These are phyloP conservation scores for Dysdera silvatica DNA, from an alignment of 1,140 invertebrate genomes.

Conservation along the genomic window DNA sequence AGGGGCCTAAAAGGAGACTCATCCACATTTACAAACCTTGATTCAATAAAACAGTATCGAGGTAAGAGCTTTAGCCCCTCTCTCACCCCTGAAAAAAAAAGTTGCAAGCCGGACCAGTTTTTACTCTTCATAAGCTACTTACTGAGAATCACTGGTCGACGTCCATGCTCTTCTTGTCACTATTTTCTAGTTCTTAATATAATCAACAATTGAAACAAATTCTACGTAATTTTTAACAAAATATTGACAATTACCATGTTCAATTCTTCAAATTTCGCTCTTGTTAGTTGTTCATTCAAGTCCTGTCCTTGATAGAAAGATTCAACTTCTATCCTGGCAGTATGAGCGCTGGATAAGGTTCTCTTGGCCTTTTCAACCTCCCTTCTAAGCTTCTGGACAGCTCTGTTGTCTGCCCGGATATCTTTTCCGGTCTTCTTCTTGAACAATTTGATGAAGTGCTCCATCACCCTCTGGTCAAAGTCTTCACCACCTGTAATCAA, in stretches of 20 bases:
- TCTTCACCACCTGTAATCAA: conserved; percentile 79
- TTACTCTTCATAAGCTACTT: no score
- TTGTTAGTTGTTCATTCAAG: conserved; percentile 96
- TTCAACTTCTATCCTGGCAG: conserved; percentile 98
- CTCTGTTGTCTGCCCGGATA: conserved; percentile 84
- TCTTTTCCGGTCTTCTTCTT: conserved; percentile 99
- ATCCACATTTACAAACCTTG: no score
- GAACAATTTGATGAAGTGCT: conserved; percentile 96
- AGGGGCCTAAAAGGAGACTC: no score
- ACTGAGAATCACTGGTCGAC: not conserved
- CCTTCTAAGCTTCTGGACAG: conserved; percentile 90
- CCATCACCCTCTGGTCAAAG: conserved; percentile 97
- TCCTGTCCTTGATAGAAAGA: conserved; percentile 98
- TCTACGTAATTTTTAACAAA: not conserved
- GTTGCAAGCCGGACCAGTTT: no score
- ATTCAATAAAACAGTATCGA: no score
- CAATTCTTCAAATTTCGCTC: conserved; percentile 98
- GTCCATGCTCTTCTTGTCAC: no score
- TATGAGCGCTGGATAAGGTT: conserved; percentile 87
- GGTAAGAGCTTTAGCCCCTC: no score
- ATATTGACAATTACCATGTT: conserved; percentile 63
- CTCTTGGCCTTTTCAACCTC: conserved; percentile 98
- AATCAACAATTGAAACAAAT: not conserved
- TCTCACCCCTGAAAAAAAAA: no score
- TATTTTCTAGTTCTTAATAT: no score